phyloP scores from a whole-genome alignment of 35 echinoderm and acorn worm genomes.

The Acanthaster planci region DNA sequence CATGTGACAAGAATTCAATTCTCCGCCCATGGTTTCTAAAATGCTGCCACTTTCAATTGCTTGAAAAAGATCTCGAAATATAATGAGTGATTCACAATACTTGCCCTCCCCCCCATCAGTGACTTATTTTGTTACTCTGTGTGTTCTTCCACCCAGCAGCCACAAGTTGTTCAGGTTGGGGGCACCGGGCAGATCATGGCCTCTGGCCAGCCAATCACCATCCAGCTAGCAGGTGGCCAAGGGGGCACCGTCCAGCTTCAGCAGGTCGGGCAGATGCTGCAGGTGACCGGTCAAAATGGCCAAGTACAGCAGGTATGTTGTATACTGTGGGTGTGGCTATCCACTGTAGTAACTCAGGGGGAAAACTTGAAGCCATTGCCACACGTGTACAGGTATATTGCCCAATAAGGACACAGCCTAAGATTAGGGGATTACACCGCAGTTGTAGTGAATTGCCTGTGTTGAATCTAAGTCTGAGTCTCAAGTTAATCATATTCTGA shows the following conservation, averaged over 20 bases:
- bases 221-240: slow-evolving; percentile 78
- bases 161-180: slow-evolving; percentile 78
- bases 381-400: too few species aligned
- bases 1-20: too few species aligned
- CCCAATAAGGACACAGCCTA: too few species aligned
- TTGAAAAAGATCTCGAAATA: too few species aligned
- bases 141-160: not conserved
- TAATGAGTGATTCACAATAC: too few species aligned
- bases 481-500: too few species aligned
- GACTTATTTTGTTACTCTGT: not conserved
- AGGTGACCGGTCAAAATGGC: slow-evolving; percentile 51
- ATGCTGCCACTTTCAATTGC: too few species aligned
- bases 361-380: not conserved
- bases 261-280: slow-evolving; percentile 60
- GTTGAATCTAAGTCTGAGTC: too few species aligned
- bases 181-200: slow-evolving; percentile 62
- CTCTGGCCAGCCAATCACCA: slow-evolving; percentile 86
- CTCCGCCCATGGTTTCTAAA: too few species aligned
- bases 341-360: not conserved
- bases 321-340: not conserved
- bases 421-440: too few species aligned
- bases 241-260: slow-evolving; percentile 67
- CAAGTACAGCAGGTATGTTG: slow-evolving; percentile 60
- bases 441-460: too few species aligned
- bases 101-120: too few species aligned